Conservation (phyloP, 1,140 invertebrate genomes). For the Drosophila navojoa region DNA sequence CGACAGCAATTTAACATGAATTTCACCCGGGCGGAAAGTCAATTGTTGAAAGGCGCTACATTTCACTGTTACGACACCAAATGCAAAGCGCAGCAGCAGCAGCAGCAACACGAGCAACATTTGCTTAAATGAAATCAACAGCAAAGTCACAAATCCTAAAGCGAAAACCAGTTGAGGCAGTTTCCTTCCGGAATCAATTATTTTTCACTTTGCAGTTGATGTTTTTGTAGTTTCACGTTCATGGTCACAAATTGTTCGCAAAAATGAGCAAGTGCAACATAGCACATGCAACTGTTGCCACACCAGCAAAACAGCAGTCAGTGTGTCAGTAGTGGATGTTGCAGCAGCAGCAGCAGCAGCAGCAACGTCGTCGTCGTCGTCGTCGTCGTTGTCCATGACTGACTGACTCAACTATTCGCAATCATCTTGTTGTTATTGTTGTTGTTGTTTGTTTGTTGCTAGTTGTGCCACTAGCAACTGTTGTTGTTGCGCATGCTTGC, state of each 20-base stretch:
- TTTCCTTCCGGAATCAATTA: slow-evolving; percentile 81
- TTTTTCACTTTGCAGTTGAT: slow-evolving; percentile 71
- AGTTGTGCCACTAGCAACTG: neutral
- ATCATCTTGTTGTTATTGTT: slow-evolving; percentile 18
- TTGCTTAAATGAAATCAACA: slow-evolving; percentile 33
- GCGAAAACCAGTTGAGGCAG: slow-evolving; percentile 70
- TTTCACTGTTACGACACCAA: slow-evolving; percentile 71
- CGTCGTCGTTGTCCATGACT: slow-evolving; percentile 34
- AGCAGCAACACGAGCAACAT: slow-evolving; percentile 4
- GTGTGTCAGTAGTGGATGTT: slow-evolving; percentile 48
- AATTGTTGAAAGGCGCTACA: slow-evolving; percentile 25
- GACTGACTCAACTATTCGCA: slow-evolving; percentile 32
- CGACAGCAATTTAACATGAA: slow-evolving; percentile 21
- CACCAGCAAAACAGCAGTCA: slow-evolving; percentile 42
- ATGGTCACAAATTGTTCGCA: slow-evolving; percentile 65
- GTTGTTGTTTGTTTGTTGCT: slow-evolving; percentile 12
- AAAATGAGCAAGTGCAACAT: slow-evolving; percentile 21
- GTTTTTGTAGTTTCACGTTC: slow-evolving; percentile 64
- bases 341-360: slow-evolving; percentile 1
- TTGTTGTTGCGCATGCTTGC: slow-evolving; percentile 18
- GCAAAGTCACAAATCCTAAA: slow-evolving; percentile 19
- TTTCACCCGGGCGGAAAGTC: slow-evolving; percentile 38
- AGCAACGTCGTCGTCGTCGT: neutral
- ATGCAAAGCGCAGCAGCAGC: slow-evolving; percentile 36
- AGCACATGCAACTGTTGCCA: slow-evolving; percentile 33